Evolutionary conservation across 2,888 invertebrate genomes (phyloP).

Genomic region (Brenthis hecate): DNA sequence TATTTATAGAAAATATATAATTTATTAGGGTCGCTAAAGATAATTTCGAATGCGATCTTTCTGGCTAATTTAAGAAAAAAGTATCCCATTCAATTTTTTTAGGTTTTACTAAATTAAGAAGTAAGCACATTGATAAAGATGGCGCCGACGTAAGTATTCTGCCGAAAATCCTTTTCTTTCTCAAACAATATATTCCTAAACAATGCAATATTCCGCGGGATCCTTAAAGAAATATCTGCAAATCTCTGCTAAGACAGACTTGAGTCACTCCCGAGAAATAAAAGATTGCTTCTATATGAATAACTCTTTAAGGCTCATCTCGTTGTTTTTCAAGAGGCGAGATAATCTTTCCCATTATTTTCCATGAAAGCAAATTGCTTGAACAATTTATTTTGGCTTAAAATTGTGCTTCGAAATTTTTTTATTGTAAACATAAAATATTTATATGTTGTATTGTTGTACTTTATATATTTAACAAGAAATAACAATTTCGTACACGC

Average conservation of each 20-base stretch:
- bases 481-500: too few species aligned
- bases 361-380: slow-evolving; percentile 49
- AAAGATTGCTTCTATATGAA: slow-evolving; percentile 54
- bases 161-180: slow-evolving; percentile 22
- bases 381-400: slow-evolving; percentile 27
- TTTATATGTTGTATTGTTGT: too few species aligned
- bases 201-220: slow-evolving; percentile 54
- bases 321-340: slow-evolving; percentile 63
- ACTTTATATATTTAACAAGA: too few species aligned
- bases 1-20: too few species aligned
- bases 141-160: slow-evolving; percentile 22
- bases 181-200: slow-evolving; percentile 45
- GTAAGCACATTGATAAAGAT: slow-evolving; percentile 20
- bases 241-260: slow-evolving; percentile 53
- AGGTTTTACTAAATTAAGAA: slow-evolving; percentile 7
- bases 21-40: too few species aligned
- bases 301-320: slow-evolving; percentile 49
- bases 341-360: slow-evolving; percentile 61
- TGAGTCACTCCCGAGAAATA: slow-evolving; percentile 64
- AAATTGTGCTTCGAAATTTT: neutral
- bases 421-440: too few species aligned
- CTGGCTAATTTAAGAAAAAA: too few species aligned
- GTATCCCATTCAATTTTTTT: neutral
- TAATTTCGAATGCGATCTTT: too few species aligned
- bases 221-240: slow-evolving; percentile 58